Percentiles rank a stretch among this genome's conserved stretches.
Evolutionary conservation across 2,113 vertebrate species (phyloP).

Genomic region (Suricata suricatta): DNA sequence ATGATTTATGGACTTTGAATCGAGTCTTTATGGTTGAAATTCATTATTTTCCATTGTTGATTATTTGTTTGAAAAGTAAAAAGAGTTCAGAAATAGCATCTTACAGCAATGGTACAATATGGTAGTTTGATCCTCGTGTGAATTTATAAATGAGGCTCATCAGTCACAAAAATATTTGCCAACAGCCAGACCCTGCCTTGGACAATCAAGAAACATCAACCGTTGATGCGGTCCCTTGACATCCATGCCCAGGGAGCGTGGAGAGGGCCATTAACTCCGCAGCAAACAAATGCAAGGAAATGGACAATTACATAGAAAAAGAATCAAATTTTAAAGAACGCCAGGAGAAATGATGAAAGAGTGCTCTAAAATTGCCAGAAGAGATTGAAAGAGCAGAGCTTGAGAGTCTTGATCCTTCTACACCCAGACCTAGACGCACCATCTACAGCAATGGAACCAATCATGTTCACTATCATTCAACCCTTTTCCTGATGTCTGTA

Average conservation of each 20-base stretch:
- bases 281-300: background rate
- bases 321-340: background rate
- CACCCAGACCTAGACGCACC: background rate
- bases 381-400: background rate
- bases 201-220: background rate
- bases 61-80: background rate
- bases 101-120: too few species aligned
- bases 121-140: background rate
- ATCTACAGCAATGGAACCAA: background rate
- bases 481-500: background rate
- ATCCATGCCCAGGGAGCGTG: background rate
- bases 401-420: background rate
- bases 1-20: slow-evolving; percentile 23
- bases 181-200: background rate
- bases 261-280: background rate
- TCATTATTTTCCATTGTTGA: background rate
- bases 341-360: background rate
- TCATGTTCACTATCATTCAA: background rate
- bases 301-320: background rate
- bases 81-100: background rate
- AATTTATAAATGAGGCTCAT: background rate
- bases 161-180: background rate
- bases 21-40: background rate
- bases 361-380: background rate
- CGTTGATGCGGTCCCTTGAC: background rate